These are phyloP conservation scores for Pocillopora grandis DNA, from an alignment of 92 coral and sea anemone genomes.

Conservation along the genomic window DNA sequence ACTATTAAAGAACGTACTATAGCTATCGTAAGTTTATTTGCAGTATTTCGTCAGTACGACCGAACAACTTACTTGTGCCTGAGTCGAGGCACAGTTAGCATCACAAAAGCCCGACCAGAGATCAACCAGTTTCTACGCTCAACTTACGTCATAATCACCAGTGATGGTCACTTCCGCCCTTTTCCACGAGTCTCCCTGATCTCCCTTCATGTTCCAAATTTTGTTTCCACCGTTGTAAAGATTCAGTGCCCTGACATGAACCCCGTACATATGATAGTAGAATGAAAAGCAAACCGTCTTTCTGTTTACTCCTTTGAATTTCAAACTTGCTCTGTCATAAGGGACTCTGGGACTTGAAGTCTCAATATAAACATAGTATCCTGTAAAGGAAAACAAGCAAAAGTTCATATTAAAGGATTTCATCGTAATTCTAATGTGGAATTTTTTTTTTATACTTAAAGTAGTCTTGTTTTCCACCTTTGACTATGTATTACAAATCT, in stretches of 20 bases:
- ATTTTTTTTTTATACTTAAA: too few species aligned
- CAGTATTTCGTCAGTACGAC: too few species aligned
- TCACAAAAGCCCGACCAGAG: too few species aligned
- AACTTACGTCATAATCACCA: not conserved
- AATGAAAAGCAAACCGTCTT: not conserved
- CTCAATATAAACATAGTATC: not conserved
- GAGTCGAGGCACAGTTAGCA: too few species aligned
- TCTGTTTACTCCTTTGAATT: not conserved
- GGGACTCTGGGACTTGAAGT: not conserved
- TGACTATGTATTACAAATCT: too few species aligned
- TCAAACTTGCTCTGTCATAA: not conserved
- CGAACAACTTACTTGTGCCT: too few species aligned
- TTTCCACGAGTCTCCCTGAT: not conserved
- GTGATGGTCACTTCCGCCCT: constrained; percentile 5
- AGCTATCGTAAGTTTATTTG: too few species aligned
- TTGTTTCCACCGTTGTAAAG: not conserved
- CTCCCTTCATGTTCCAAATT: not conserved
- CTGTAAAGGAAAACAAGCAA: not conserved
- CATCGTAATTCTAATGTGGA: too few species aligned
- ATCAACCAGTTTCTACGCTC: too few species aligned
- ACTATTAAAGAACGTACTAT: too few species aligned
- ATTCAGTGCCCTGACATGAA: not conserved
- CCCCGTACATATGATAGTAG: constrained; percentile 8
- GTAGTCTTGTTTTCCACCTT: too few species aligned
- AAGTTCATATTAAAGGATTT: too few species aligned